phyloP scores from a whole-genome alignment of 1,140 invertebrate genomes.

The Drosophila rufa region DNA sequence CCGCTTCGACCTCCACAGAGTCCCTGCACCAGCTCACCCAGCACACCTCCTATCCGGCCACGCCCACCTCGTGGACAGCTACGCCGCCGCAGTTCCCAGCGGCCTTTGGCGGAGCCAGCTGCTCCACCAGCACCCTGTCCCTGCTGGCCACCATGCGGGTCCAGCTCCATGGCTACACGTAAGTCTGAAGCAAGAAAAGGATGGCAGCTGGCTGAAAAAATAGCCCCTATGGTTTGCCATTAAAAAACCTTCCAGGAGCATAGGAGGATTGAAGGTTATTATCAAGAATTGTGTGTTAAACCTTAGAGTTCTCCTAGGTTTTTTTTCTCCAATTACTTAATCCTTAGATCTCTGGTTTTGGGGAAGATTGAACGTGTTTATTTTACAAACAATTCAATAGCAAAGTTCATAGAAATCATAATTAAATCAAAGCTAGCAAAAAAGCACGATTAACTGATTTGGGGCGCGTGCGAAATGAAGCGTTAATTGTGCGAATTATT shows the following conservation, averaged over 20 bases:
- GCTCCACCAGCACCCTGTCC: constrained; percentile 52
- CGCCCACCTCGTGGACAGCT: constrained; percentile 69
- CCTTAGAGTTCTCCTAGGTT: no score
- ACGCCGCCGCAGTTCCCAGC: constrained; percentile 59
- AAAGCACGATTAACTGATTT: constrained; percentile 16
- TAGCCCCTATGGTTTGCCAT: no score
- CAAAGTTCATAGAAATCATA: constrained; percentile 1
- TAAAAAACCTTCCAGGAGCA: no score
- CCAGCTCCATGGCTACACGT: constrained; percentile 66
- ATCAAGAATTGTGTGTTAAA: no score
- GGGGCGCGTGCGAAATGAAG: constrained; percentile 62
- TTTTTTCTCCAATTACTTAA: neutral
- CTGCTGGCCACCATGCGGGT: constrained; percentile 57
- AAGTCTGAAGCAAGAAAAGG: constrained; percentile 34
- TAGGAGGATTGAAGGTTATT: no score
- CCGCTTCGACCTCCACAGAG: constrained; percentile 62
- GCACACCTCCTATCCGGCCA: constrained; percentile 59
- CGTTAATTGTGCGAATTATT: constrained; percentile 31
- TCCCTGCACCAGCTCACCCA: constrained; percentile 53
- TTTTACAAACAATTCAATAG: neutral
- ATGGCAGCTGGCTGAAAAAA: no score
- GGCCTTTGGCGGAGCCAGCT: constrained; percentile 30
- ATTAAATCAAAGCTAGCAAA: neutral
- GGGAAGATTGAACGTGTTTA: neutral
- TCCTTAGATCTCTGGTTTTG: neutral